Percentiles rank a stretch among this genome's conserved stretches.
phyloP scores from a whole-genome alignment of 1,140 invertebrate genomes.

The Anoplolepis gracilipes region DNA sequence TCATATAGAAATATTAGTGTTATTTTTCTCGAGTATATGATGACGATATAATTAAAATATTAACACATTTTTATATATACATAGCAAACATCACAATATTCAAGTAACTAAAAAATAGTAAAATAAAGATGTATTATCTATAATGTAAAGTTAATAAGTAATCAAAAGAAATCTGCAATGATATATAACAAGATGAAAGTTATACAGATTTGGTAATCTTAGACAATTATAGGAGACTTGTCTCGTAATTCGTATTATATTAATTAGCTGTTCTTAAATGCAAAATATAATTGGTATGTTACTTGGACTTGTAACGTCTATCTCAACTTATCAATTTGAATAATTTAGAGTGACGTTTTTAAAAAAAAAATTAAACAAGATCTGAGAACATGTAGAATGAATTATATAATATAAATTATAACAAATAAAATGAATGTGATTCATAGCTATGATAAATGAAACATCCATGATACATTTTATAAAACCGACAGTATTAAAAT shows the following conservation, averaged over 20 bases:
- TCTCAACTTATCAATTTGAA: constrained; percentile 38
- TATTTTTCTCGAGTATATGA: constrained; percentile 17
- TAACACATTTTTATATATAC: neutral
- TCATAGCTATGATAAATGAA: neutral
- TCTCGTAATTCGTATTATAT: constrained; percentile 18
- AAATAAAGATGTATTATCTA: constrained; percentile 20
- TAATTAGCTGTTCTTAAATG: constrained; percentile 34
- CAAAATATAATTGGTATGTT: constrained; percentile 25
- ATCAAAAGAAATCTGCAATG: constrained; percentile 25
- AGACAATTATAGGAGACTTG: neutral
- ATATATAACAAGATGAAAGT: constrained; percentile 2
- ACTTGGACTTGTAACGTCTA: constrained; percentile 35
- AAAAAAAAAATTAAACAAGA: neutral
- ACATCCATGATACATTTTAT: constrained; percentile 22
- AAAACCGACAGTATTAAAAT: constrained; percentile 11
- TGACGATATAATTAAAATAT: constrained; percentile 28
- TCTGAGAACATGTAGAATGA: constrained; percentile 3
- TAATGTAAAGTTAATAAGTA: constrained; percentile 37
- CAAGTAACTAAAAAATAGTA: constrained; percentile 22
- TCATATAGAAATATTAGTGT: constrained; percentile 34
- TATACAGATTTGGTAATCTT: constrained; percentile 2
- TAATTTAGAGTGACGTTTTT: constrained; percentile 14
- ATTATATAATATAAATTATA: constrained; percentile 22
- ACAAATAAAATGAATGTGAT: constrained; percentile 25
- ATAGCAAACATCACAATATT: constrained; percentile 10